These are phyloP conservation scores for Glaucopsyche alexis DNA, from an alignment of 2,888 invertebrate species.

Conservation along the genomic window DNA sequence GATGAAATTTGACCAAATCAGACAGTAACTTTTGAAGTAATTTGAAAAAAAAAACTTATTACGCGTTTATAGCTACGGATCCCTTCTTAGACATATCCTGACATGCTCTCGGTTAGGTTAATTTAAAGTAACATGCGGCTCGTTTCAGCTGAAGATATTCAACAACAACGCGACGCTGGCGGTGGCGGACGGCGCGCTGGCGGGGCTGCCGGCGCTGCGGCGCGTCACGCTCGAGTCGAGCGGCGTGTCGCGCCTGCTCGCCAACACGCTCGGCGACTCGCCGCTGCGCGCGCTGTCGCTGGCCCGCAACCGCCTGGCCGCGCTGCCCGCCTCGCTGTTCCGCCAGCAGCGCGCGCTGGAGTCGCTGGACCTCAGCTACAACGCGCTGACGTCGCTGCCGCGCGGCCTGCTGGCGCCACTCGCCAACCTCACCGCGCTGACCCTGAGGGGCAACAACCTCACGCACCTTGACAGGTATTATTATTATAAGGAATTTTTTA, in stretches of 20 bases:
- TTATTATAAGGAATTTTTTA: no score
- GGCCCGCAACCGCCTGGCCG: slow-evolving; percentile 1
- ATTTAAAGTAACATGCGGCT: neutral
- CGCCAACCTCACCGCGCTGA: neutral
- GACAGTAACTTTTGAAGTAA: no score
- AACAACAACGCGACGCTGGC: neutral
- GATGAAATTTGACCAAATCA: no score
- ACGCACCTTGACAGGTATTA: neutral
- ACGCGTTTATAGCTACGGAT: no score
- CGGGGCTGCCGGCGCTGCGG: neutral
- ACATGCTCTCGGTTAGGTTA: no score
- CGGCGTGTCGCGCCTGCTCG: neutral
- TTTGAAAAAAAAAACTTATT: no score
- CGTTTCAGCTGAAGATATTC: slow-evolving; percentile 8
- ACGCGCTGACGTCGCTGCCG: neutral
- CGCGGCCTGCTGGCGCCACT: neutral
- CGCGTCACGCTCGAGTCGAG: slow-evolving; percentile 8
- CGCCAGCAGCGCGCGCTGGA: neutral
- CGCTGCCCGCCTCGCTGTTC: neutral
- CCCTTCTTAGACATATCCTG: no score
- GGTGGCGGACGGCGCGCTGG: neutral
- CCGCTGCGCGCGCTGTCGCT: neutral
- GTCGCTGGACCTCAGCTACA: neutral
- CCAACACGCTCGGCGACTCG: neutral
- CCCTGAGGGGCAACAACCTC: neutral